These are phyloP conservation scores for Acanthosepion lycidas DNA, from an alignment of 2,888 invertebrate genomes.

Conservation along the genomic window DNA sequence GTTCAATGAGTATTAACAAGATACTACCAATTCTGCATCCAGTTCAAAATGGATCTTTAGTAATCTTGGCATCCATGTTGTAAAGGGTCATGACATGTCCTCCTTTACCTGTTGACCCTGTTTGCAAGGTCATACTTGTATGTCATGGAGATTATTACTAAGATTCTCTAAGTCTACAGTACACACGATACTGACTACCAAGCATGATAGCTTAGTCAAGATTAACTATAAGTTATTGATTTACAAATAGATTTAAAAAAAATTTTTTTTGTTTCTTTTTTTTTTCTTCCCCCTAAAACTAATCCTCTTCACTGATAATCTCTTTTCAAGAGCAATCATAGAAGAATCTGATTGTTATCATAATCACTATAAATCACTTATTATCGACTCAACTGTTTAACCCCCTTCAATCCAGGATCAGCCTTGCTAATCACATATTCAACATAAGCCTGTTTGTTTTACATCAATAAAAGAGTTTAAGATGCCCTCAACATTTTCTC, in stretches of 20 bases:
- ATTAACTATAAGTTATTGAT: background rate
- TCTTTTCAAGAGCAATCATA: constrained; percentile 33
- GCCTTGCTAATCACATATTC: background rate
- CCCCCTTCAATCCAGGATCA: background rate
- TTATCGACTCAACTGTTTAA: constrained; percentile 1
- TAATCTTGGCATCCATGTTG: background rate
- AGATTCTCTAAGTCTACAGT: background rate
- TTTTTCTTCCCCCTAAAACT: background rate
- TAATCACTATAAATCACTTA: background rate
- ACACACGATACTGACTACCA: background rate
- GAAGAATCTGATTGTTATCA: background rate
- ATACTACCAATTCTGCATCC: too few species aligned
- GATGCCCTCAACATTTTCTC: background rate
- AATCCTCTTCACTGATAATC: background rate
- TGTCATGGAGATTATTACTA: background rate
- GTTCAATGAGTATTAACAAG: too few species aligned
- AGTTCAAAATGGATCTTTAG: background rate
- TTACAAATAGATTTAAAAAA: background rate
- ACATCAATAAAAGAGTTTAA: background rate
- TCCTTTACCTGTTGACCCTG: background rate
- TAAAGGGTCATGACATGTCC: background rate
- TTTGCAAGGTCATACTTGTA: background rate
- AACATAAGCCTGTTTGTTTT: background rate
- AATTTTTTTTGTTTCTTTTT: too few species aligned
- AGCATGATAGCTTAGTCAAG: background rate